Base-by-base conservation (phyloP, 2,797 vertebrate genomes). In the Meda fulgida region DNA sequence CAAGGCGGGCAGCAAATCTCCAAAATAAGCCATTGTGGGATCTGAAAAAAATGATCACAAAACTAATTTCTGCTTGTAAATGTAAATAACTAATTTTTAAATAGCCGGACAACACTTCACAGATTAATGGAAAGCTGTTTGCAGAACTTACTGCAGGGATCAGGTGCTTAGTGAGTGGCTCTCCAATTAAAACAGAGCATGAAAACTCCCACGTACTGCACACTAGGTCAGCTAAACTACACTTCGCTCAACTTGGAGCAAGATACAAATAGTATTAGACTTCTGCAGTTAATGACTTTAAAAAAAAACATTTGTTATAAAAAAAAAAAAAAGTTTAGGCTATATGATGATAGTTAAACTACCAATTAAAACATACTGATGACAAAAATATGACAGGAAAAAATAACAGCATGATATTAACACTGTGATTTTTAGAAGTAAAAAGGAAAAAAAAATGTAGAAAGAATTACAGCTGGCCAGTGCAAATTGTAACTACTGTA, bases 1-100 rank as follows among this genome's bases (percentile, higher is more conserved):
- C 40, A 84, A 91, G 89, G 83, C 53, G 4, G 87, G 82, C 88
- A 92, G 86, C 85, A 90, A 87, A 85, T 84, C 76, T 67, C 70
- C 18, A 67, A 72, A 76, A 78, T 73, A 67, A 66, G 72, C 46
- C 58, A 46, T 48, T 67, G 34, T 53, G 46, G n/a, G n/a, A 43
- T 78, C 40, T 38, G 34, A 53, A 71, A 86, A 5, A n/a, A 46
- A 70, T 19, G 0, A 11, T 19, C 29, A 70, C 34, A 75, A 69
- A 81, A n/a, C 8, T 34, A 1, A 21, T 58, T 65, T 53, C 16
- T 31, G 7, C 29, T 80, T 77, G 78, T 81, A 84, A 84, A 84
- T 77, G 78, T 81, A 84, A 84, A 84, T 60, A 65, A 53, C 4
- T 10, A 0, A 7, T 48, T 87, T 16, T 87, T 55, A 82, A 82